Conservation (phyloP, 2,797 vertebrate genomes). For the Gadopsis marmoratus region DNA sequence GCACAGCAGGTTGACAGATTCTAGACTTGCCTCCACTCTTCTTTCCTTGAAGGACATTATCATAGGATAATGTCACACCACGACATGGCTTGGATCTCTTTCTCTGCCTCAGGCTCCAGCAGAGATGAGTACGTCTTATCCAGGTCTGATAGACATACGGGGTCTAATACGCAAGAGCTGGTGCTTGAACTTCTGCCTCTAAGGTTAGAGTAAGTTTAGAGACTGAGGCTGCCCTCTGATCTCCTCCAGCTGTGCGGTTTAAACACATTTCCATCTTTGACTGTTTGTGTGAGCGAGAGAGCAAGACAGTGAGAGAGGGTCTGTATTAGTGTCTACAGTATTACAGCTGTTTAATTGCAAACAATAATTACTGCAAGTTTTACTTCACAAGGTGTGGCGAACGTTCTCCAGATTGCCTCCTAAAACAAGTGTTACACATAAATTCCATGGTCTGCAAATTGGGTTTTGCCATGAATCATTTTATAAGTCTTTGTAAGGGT, state of each 20-base stretch:
- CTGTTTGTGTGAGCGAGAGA: neutral
- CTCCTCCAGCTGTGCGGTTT: constrained; percentile 32
- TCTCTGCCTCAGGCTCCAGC: constrained; percentile 58
- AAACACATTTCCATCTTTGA: constrained; percentile 29
- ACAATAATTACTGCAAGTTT: constrained; percentile 34
- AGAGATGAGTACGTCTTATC: constrained; percentile 63
- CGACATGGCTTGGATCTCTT: constrained; percentile 52
- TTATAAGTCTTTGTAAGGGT: constrained; percentile 24
- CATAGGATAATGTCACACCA: constrained; percentile 48
- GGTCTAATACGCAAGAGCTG: constrained; percentile 37
- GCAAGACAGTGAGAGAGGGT: neutral
- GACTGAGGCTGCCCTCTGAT: constrained; percentile 37
- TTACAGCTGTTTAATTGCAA: constrained; percentile 21
- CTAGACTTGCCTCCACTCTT: constrained; percentile 51
- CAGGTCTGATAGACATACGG: constrained; percentile 51
- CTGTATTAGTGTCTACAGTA: neutral
- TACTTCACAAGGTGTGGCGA: constrained; percentile 5
- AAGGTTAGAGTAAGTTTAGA: constrained; percentile 38
- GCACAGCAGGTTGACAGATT: constrained; percentile 55
- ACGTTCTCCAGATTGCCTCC: constrained; percentile 31
- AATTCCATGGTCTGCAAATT: constrained; percentile 16
- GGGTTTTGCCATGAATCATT: constrained; percentile 33
- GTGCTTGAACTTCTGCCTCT: constrained; percentile 33
- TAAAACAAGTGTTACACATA: constrained; percentile 33
- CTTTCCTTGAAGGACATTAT: constrained; percentile 62